A percentile compares a stretch with the other conserved stretches of the same genome.
phyloP scores from a whole-genome alignment of 2,113 vertebrate genomes.

The Mastomys natalensis region DNA sequence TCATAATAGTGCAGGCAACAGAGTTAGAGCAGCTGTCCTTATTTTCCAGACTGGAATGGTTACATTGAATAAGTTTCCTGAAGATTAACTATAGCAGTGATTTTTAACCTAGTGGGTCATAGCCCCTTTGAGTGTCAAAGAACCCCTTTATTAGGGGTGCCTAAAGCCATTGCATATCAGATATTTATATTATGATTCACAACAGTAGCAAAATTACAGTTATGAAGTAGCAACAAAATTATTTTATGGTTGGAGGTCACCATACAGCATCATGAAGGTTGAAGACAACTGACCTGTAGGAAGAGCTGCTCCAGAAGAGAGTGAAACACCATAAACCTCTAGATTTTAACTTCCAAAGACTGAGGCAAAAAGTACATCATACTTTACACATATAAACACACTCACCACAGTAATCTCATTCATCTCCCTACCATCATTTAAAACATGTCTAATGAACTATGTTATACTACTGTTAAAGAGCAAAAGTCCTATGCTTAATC shows the following conservation, averaged over 20 bases:
- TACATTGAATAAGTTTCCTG: not conserved
- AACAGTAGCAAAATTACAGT: not conserved
- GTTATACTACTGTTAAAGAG: not conserved
- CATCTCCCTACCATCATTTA: no score
- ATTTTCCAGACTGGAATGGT: not conserved
- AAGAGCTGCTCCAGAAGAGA: not conserved
- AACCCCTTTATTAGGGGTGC: not conserved
- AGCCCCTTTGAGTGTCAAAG: not conserved
- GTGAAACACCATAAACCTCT: no score
- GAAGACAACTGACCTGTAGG: not conserved
- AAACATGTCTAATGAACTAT: not conserved
- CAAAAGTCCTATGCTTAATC: not conserved
- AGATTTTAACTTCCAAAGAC: not conserved
- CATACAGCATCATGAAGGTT: not conserved
- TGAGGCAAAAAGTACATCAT: not conserved
- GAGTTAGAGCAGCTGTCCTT: not conserved
- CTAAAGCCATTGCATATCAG: not conserved
- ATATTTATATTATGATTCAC: not conserved
- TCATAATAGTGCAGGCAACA: accelerated
- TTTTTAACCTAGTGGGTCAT: not conserved
- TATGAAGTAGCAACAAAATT: not conserved
- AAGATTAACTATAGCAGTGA: no score
- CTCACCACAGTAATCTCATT: not conserved
- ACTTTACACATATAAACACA: not conserved
- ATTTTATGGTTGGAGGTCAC: not conserved